Evolutionary conservation across 2,797 vertebrate genomes (phyloP), one percentile per base, ranked within the genome.

Genomic region (Fratercula arctica): DNA sequence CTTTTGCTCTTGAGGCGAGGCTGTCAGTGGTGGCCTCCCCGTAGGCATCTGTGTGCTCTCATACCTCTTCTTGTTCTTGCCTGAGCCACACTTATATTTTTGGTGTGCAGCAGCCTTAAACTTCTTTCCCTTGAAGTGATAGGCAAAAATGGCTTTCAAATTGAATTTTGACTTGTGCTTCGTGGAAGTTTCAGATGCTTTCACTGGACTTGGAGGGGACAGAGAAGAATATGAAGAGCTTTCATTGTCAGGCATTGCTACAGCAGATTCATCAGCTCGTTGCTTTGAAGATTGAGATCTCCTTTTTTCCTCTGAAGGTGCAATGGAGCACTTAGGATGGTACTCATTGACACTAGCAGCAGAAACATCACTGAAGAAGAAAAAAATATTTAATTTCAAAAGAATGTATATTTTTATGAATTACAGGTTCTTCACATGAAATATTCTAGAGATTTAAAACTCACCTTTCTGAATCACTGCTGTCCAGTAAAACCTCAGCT

Each of bases 101-200:
- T 28, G 69, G 37, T 81, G 93, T 21, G 96, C 94, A 1, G 88
- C 91, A 28, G 85, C 59, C 43, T 57, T 96, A 15, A 91, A 78
- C 64, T 93, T 95, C 29, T 50, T 97, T 51, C 94, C 92, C 43
- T 92, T 92, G 70, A 94, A 97, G 93, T 95, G 95, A 69, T 95
- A 95, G 37, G 97, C 97, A 82, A 98, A 97, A 95, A 98, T 92
- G 28, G 98, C 97, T 95, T 95, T 96, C 66, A 98, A 81, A 72
- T 97, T 92, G 14, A 96, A 5, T 64, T 95, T 96, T 11, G 96
- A 91, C 41, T 92, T 96, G 13, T 39, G 72, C 35, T 89, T 61
- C 9, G 57, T 21, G 9, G 69, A 31, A 48, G 1, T 20, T 16
- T 85, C 93, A 2, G 20, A 20, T 11, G 85, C 76, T 25, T 70